Evolutionary conservation across 2,888 invertebrate species (phyloP).

Genomic region (Trichacis sp.): DNA sequence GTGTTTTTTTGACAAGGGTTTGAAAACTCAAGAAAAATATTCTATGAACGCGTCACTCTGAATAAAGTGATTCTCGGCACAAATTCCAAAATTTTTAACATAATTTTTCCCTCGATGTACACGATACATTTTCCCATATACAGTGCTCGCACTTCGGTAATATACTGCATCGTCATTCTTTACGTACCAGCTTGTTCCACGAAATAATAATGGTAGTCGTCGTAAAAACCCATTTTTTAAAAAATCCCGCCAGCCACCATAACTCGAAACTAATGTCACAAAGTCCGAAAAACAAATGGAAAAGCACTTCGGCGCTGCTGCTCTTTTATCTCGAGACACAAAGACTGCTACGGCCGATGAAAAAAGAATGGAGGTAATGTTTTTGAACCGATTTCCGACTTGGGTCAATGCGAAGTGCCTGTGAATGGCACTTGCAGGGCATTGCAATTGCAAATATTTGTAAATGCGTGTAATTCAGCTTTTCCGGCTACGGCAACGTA

Average conservation of each 20-base stretch:
- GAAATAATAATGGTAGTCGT: background rate
- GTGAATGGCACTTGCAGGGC: background rate
- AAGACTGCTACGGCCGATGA: background rate
- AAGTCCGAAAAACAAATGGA: background rate
- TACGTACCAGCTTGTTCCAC: constrained; percentile 1
- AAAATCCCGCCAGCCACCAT: no score
- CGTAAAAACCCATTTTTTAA: background rate
- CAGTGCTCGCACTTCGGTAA: no score
- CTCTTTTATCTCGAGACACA: background rate
- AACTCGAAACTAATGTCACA: no score
- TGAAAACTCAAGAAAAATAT: no score
- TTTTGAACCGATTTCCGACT: background rate
- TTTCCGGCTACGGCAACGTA: background rate
- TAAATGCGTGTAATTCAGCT: background rate
- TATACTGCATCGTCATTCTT: background rate
- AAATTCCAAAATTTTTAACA: no score
- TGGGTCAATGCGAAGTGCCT: background rate
- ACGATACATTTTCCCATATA: no score
- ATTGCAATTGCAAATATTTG: constrained; percentile 2
- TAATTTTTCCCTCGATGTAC: no score
- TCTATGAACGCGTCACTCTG: no score
- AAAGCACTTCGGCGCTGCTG: background rate
- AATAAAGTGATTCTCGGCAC: no score
- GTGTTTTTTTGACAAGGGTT: no score
- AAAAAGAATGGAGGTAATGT: no score